These are phyloP conservation scores for Cistogaster globosa DNA, from an alignment of 2,888 invertebrate genomes.

Conservation along the genomic window DNA sequence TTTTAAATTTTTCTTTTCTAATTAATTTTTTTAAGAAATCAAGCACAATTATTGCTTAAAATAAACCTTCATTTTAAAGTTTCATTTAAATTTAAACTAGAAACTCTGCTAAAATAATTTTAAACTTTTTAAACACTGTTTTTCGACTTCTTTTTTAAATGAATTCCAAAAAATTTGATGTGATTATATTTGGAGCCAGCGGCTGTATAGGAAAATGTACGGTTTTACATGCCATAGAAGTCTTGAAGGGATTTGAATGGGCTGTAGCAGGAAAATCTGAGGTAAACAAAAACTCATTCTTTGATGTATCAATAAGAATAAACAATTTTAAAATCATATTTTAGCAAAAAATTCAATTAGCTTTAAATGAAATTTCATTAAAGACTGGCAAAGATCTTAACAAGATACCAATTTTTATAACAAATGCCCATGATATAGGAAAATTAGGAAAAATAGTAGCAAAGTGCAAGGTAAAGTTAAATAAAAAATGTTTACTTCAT, in stretches of 20 bases:
- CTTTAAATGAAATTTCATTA: conserved; percentile 82
- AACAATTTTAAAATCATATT: neutral
- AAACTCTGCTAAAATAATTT: neutral
- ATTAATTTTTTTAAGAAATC: too few species aligned
- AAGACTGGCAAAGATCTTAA: conserved; percentile 83
- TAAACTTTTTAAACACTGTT: neutral
- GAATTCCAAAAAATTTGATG: conserved; percentile 84
- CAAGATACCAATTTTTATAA: conserved; percentile 87
- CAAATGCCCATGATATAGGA: conserved; percentile 88
- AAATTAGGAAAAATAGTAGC: conserved; percentile 91
- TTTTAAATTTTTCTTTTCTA: too few species aligned
- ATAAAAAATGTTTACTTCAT: neutral
- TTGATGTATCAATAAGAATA: neutral
- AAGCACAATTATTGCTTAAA: too few species aligned
- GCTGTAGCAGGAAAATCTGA: conserved; percentile 91
- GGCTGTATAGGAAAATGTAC: conserved; percentile 94
- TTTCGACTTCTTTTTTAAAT: conserved; percentile 15
- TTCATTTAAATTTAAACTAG: too few species aligned
- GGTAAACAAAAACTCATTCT: conserved; percentile 49
- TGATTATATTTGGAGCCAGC: conserved; percentile 95
- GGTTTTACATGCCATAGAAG: conserved; percentile 85
- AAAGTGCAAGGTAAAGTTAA: conserved; percentile 85
- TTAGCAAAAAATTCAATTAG: conserved; percentile 81
- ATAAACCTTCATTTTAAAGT: too few species aligned
- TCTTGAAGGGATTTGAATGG: conserved; percentile 86